Percentiles rank a stretch among this genome's conserved stretches.
Conservation (phyloP, 2,113 vertebrate species). For the Brienomyrus brachyistius region DNA sequence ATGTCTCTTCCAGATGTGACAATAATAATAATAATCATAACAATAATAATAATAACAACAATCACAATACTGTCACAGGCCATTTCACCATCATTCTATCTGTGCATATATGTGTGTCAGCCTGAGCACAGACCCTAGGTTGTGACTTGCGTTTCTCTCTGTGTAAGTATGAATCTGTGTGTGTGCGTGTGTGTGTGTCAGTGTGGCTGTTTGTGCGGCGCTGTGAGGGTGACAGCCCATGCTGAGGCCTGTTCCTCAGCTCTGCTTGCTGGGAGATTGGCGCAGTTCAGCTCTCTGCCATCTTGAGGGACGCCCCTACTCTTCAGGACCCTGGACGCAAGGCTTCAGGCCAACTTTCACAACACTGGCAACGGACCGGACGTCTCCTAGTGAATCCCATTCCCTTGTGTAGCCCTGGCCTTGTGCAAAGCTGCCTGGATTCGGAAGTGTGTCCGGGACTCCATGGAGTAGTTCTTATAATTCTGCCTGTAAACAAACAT, state of each 20-base stretch:
- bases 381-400: conserved; percentile 57
- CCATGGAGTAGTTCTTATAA: conserved; percentile 99
- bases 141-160: not conserved
- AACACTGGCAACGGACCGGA: conserved; percentile 42
- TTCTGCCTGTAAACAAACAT: conserved; percentile 71
- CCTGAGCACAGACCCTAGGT: not conserved
- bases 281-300: not conserved
- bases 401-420: conserved; percentile 67
- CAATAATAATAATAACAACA: conserved; percentile 1
- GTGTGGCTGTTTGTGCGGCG: not conserved
- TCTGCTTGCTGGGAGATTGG: not conserved
- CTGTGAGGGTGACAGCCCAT: not conserved
- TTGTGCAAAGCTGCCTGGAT: conserved; percentile 91
- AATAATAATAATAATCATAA: not conserved
- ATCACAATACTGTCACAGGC: conserved; percentile 5
- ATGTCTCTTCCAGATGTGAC: not conserved
- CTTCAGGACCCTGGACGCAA: not conserved
- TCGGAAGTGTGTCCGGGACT: conserved; percentile 94
- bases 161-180: not conserved
- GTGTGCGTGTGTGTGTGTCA: not conserved
- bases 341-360: not conserved
- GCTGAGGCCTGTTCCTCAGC: not conserved
- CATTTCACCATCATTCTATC: not conserved
- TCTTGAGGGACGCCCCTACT: not conserved
- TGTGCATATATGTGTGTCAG: not conserved